Evolutionary conservation across 2,113 vertebrate genomes (phyloP).

Genomic region (Mobula hypostoma): DNA sequence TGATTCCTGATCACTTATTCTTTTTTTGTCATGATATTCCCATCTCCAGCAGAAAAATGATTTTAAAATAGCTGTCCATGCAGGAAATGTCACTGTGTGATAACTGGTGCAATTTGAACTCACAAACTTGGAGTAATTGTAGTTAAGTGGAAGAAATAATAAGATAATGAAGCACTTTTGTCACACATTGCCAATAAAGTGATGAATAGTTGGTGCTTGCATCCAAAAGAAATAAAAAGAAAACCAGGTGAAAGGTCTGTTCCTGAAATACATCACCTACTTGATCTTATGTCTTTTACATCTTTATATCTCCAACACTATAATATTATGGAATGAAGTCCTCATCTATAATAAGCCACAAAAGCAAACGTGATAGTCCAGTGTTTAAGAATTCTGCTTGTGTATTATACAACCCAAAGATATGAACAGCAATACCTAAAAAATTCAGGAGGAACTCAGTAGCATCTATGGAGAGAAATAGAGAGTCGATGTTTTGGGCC

Average conservation of each 20-base stretch:
- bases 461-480: too few species aligned
- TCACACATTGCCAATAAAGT: neutral
- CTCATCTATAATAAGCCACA: neutral
- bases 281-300: neutral
- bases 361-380: neutral
- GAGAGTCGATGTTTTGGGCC: too few species aligned
- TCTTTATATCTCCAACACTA: neutral
- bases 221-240: neutral
- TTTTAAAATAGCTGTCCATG: neutral
- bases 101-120: neutral
- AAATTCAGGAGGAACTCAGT: too few species aligned
- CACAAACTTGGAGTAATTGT: neutral
- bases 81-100: neutral
- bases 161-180: neutral
- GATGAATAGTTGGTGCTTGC: neutral
- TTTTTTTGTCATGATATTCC: neutral
- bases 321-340: neutral
- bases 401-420: too few species aligned
- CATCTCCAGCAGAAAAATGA: too few species aligned
- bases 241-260: neutral
- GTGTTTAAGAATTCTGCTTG: neutral
- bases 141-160: neutral
- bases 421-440: too few species aligned
- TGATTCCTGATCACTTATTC: too few species aligned
- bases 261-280: neutral